Base-by-base conservation (phyloP, 2,113 vertebrate genomes). In the Hippocampus zosterae region DNA sequence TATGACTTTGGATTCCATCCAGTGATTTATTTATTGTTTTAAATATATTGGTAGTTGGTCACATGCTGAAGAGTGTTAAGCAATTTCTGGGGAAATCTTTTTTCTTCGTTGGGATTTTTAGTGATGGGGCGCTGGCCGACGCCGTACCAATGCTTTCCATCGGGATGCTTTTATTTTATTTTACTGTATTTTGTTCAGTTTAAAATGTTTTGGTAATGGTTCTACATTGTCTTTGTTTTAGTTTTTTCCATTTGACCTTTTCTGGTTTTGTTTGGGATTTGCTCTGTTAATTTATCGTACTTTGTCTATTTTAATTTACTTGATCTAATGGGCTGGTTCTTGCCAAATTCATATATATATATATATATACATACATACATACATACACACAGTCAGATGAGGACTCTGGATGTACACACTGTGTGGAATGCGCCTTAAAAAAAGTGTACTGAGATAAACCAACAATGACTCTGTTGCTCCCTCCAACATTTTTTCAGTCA, bases 371-470 rank as follows among this genome's bases (percentile, higher is more conserved):
- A 29, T 3, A 29, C 29, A 29, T 3, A 29, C 29, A 29, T 3
- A 29, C 29, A 29, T 3, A 29, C 29, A 29, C 29, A 29, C 86
- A 84, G 90, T 86, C 85, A 37, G 2, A 66, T 82, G 89, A 90
- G 88, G 87, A 83, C 77, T 85, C 89, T 90, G 87, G 84, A 91
- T 85, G 72, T n/a, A 53, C 88, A 91, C 86, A 91, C 88, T 92
- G 91, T 91, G 88, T 86, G 88, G 82, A 88, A 87, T 60, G 86
- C 90, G 92, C 88, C 86, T 91, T 89, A 85, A 90, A 89, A 89
- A 81, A 64, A 44, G 23, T 55, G 65, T 85, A 86, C 70, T 81
- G 74, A 88, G 83, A 69, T 79, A 74, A 85, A 85, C 64, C 59
- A 53, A 83, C 66, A 55, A 73, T 19, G 79, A 40, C 66, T 71